Conservation (phyloP, 2,113 vertebrate species). For the Gymnocephalus cernua region DNA sequence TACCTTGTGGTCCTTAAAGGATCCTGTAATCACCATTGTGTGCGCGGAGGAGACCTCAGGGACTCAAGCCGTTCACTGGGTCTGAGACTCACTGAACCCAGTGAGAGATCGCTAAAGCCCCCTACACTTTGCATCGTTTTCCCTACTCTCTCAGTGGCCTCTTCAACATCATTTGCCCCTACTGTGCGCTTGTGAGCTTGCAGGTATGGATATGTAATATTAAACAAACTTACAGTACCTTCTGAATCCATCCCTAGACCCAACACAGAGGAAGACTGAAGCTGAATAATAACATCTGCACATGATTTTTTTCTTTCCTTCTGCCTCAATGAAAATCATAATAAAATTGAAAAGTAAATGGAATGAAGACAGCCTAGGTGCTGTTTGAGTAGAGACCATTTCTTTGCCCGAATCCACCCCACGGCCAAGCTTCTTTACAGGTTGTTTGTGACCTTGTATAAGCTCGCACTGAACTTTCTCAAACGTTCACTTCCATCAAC, state of each 20-base stretch:
- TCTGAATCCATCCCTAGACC: neutral
- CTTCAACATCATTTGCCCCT: slow-evolving; percentile 13
- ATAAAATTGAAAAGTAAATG: neutral
- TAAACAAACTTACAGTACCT: neutral
- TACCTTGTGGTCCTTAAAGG: slow-evolving; percentile 49
- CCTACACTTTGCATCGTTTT: neutral
- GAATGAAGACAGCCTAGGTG: neutral
- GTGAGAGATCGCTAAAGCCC: neutral
- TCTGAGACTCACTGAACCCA: slow-evolving; percentile 13
- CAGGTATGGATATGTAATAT: neutral
- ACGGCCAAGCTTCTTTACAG: slow-evolving; percentile 22
- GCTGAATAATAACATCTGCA: neutral
- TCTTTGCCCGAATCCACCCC: slow-evolving; percentile 24
- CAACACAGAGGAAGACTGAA: neutral
- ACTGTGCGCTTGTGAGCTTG: neutral
- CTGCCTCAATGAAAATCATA: slow-evolving; percentile 28
- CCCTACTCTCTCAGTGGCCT: neutral
- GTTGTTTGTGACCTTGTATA: slow-evolving; percentile 20
- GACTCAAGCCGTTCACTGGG: neutral
- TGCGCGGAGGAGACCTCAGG: slow-evolving; percentile 23
- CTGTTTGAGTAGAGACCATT: slow-evolving; percentile 9
- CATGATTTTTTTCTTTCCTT: neutral
- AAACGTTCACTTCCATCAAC: slow-evolving; percentile 32
- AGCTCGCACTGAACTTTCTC: slow-evolving; percentile 11
- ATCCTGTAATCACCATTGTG: slow-evolving; percentile 40